A percentile compares a stretch with the other conserved stretches of the same genome.
Evolutionary conservation across 1,140 invertebrate species (phyloP).

Genomic region (Alviniconcha marisindica): DNA sequence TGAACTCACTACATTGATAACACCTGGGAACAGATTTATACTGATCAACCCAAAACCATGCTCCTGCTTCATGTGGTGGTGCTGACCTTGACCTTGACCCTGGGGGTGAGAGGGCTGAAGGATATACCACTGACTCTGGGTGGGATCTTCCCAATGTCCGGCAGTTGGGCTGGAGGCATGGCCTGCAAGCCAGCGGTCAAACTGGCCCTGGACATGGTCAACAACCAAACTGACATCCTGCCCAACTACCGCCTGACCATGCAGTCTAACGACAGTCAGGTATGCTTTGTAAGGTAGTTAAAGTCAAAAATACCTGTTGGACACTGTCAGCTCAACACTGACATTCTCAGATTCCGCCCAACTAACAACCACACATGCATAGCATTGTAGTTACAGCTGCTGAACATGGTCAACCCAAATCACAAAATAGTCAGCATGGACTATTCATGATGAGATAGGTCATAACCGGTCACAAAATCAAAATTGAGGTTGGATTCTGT

Average conservation of each 20-base stretch:
- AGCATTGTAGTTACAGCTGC: no score
- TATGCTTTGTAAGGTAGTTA: slow-evolving; percentile 79
- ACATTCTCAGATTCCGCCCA: no score
- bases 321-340: no score
- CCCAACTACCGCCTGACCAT: slow-evolving; percentile 93
- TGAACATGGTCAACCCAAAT: no score
- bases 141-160: slow-evolving; percentile 98
- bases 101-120: slow-evolving; percentile 46
- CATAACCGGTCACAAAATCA: no score
- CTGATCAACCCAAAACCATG: neutral
- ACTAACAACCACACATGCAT: no score
- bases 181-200: slow-evolving; percentile 85
- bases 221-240: slow-evolving; percentile 90
- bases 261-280: slow-evolving; percentile 98
- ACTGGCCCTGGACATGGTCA: slow-evolving; percentile 97
- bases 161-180: slow-evolving; percentile 85
- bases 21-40: no score
- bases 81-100: neutral
- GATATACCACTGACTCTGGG: slow-evolving; percentile 89
- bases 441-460: no score
- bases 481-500: no score
- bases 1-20: no score
- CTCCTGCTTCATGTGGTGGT: neutral
- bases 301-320: no score
- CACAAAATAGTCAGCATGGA: no score